Percentiles rank a stretch among this genome's conserved stretches.
Evolutionary conservation across 2,113 vertebrate genomes (phyloP).

Genomic region (Mus musculus): GRCm39 chr14:52440501-52441000

Average conservation of each 20-base stretch:
- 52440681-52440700: not conserved
- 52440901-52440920: not conserved
- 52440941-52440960: conserved; percentile 8
- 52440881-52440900: conserved; percentile 29
- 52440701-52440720: not conserved
- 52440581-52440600: not conserved
- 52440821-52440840: not conserved
- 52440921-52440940: conserved; percentile 24
- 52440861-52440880: not conserved
- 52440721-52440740: not conserved
- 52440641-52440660: not conserved
- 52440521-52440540: not conserved
- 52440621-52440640: not conserved
- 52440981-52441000: not conserved
- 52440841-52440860: not conserved
- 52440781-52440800: not conserved
- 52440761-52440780: not conserved
- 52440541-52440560: not conserved
- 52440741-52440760: not conserved
- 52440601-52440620: not conserved
- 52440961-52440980: conserved; percentile 52
- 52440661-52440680: not conserved
- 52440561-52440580: not conserved
- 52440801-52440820: not conserved
- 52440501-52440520: not conserved